Conservation (phyloP, 2,113 vertebrate species). For the Syngnathus floridae region DNA sequence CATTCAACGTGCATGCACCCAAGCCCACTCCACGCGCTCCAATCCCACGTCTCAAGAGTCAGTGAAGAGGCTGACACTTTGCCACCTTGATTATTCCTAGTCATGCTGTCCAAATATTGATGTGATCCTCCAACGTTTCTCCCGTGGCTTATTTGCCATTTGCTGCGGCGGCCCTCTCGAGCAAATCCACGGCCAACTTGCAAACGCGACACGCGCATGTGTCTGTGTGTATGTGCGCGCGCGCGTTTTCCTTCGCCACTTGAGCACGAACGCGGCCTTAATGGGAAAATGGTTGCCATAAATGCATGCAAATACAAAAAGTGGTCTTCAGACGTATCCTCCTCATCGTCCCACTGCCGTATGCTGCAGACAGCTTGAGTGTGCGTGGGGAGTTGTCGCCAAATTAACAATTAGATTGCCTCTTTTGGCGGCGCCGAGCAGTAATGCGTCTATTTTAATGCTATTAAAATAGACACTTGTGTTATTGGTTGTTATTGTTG, state of each 20-base stretch:
- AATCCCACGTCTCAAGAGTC: constrained; percentile 84
- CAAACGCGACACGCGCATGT: constrained; percentile 33
- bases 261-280: constrained; percentile 76
- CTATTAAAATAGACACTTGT: not conserved
- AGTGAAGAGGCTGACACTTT: constrained; percentile 77
- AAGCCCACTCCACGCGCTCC: constrained; percentile 38
- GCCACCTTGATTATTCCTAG: constrained; percentile 93
- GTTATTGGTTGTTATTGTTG: not conserved
- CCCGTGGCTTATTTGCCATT: constrained; percentile 80
- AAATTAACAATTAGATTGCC: constrained; percentile 44
- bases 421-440: not conserved
- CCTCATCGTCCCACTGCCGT: constrained; percentile 49
- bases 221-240: not conserved
- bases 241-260: constrained; percentile 69
- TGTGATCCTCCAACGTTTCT: constrained; percentile 90
- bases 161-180: constrained; percentile 75
- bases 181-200: constrained; percentile 82
- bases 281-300: constrained; percentile 59
- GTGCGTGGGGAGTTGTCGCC: constrained; percentile 3
- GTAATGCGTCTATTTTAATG: constrained; percentile 1
- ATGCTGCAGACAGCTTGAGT: constrained; percentile 43
- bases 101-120: constrained; percentile 99
- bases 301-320: constrained; percentile 66
- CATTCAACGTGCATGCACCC: not conserved
- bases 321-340: constrained; percentile 22